Evolutionary conservation across 2,888 invertebrate species (phyloP).

Genomic region (Blastobasis lacticolella): DNA sequence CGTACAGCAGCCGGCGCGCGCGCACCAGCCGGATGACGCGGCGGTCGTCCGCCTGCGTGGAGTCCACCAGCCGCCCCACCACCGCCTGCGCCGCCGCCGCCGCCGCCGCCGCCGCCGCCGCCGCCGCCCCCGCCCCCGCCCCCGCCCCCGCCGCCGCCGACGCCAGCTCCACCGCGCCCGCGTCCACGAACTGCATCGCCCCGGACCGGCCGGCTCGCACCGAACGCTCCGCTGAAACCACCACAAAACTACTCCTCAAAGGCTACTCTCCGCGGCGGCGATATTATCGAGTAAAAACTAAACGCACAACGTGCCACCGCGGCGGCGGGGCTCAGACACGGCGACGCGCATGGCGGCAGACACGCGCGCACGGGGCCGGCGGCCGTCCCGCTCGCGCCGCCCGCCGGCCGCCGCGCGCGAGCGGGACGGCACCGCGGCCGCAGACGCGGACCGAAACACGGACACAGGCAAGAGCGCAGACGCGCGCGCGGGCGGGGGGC

Average conservation of each 20-base stretch:
- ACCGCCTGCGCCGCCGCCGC: conserved; percentile 13
- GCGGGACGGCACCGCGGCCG: conserved; percentile 15
- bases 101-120: conserved; percentile 1
- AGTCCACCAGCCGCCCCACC: conserved; percentile 55
- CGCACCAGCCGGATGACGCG: conserved; percentile 56
- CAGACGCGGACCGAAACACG: conserved; percentile 33
- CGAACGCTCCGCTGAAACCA: background rate
- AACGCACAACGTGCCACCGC: conserved; percentile 34
- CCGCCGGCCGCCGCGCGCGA: conserved; percentile 16
- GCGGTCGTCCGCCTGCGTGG: conserved; percentile 59
- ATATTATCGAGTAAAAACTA: background rate
- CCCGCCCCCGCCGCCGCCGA: no score
- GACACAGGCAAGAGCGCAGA: conserved; percentile 62
- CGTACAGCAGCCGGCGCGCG: conserved; percentile 54
- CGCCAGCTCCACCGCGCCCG: no score
- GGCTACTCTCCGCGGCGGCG: background rate
- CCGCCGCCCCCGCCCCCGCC: background rate
- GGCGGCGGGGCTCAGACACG: conserved; percentile 42
- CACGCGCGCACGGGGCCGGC: conserved; percentile 56
- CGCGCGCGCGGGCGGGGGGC: conserved; percentile 14
- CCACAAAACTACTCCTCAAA: background rate
- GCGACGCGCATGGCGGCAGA: conserved; percentile 54
- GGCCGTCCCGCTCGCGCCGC: conserved; percentile 36
- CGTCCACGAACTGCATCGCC: background rate
- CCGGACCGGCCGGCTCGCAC: background rate